phyloP scores from a whole-genome alignment of 2,888 invertebrate genomes.

The Apotomis turbidana region DNA sequence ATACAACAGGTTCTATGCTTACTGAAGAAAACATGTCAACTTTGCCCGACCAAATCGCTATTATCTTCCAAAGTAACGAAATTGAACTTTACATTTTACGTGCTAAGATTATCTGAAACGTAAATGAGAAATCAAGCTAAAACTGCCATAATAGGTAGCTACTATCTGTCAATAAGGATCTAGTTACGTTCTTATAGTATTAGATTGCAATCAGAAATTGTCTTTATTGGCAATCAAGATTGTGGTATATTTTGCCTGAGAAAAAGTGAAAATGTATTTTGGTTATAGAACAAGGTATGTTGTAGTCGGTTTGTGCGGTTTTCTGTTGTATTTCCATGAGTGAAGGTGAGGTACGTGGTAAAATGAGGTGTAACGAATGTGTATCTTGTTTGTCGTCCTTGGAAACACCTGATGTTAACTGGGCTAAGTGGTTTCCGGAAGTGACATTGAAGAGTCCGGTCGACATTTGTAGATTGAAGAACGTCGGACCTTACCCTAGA shows the following conservation, averaged over 20 bases:
- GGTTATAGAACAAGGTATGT: background rate
- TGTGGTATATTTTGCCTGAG: background rate
- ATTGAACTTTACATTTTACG: background rate
- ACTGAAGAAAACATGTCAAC: background rate
- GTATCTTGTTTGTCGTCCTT: constrained; percentile 33
- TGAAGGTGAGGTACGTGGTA: background rate
- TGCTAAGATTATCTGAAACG: too few species aligned
- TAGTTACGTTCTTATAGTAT: too few species aligned
- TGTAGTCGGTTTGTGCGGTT: background rate
- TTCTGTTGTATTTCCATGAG: background rate
- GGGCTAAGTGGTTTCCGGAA: constrained; percentile 34
- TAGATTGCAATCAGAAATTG: too few species aligned
- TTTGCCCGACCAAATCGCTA: background rate
- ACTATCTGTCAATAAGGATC: too few species aligned
- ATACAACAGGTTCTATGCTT: background rate
- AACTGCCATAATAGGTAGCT: too few species aligned
- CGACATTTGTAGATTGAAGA: background rate
- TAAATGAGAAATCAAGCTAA: too few species aligned
- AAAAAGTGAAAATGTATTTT: background rate
- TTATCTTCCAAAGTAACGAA: background rate
- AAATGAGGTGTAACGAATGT: background rate
- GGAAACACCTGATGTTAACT: constrained; percentile 28
- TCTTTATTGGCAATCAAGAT: too few species aligned
- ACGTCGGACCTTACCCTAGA: background rate
- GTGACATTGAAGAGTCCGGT: constrained; percentile 2